A percentile compares a stretch with the other conserved stretches of the same genome.
Conservation (phyloP, 92 coral and sea anemone species). For the Epizoanthus stellaris region DNA sequence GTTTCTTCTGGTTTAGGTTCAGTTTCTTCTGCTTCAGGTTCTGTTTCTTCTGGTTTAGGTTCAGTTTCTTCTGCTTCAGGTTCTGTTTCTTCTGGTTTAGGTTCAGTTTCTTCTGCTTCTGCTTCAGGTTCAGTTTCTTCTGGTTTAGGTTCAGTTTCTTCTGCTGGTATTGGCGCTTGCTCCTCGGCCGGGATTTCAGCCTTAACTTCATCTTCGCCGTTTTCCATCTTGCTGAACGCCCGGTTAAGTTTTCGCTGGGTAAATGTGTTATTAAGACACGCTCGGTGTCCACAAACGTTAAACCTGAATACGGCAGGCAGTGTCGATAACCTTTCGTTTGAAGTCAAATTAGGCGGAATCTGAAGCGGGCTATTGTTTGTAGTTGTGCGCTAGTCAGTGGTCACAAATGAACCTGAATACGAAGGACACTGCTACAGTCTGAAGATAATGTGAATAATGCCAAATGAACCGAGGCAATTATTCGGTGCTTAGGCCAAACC, state of each 20-base stretch:
- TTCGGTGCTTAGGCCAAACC: conserved; percentile 3
- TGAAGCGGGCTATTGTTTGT: conserved; percentile 32
- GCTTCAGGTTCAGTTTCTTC: not conserved
- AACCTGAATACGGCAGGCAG: not conserved
- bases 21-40: not conserved
- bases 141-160: not conserved
- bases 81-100: no score
- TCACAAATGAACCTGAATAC: not conserved
- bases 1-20: not conserved
- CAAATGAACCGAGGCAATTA: not conserved
- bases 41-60: no score
- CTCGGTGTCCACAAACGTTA: no score
- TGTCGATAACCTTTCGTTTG: conserved; percentile 1
- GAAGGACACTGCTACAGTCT: not conserved
- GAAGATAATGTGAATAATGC: no score
- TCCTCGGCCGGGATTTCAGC: not conserved
- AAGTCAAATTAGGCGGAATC: conserved; percentile 15
- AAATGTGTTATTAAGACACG: no score
- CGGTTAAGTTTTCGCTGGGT: not conserved
- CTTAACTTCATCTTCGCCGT: conserved; percentile 12
- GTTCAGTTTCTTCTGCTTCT: not conserved
- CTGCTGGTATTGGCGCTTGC: conserved; percentile 2
- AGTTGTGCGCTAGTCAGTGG: conserved; percentile 7
- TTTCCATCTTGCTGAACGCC: conserved; percentile 29
- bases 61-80: no score